Evolutionary conservation across 2,113 vertebrate species (phyloP), one percentile per base, ranked within the genome.

Genomic region (Macquaria ambigua): DNA sequence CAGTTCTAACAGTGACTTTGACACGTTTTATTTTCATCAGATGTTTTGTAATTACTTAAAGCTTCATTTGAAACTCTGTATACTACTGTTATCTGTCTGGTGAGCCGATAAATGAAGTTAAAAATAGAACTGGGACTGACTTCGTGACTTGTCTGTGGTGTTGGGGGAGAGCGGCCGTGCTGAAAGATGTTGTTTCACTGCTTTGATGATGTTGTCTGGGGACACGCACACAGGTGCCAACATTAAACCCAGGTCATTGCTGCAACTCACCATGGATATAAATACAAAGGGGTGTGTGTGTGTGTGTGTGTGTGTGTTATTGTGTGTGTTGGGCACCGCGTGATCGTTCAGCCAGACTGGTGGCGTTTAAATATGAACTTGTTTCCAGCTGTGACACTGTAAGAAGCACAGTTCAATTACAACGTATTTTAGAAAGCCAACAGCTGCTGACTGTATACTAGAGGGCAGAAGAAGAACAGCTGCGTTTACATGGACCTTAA

Each of bases 281-380:
- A 78, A 89, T 74, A 81, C 39, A 58, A 53, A n/a, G 28, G 28
- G 28, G 28, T 31, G 28, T 31, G 28, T 31, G 28, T 31, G 28
- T 31, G 28, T 31, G 28, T 31, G 28, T 31, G 28, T 31, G 28
- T 31, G 28, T 31, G 28, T 31, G 28, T 31, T n/a, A n/a, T 1
- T 31, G 28, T 31, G 28, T 31, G 28, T 31, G 28, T 31, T 1
- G 28, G 28, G 28, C 28, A 31, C n/a, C n/a, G n/a, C n/a, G n/a
- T 31, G 28, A 31, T 31, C 28, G 28, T 31, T 31, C 62, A 64
- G 52, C 21, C 52, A 72, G 34, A 64, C 70, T 34, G 75, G 79
- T 82, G 75, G 41, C 39, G 37, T 85, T n/a, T 55, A 28, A 62
- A 74, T 28, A 74, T 15, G 8, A 73, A 55, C 6, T 31, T 31